These are phyloP conservation scores for Neopipo cinnamomea DNA, from an alignment of 2,113 vertebrate genomes.

Conservation along the genomic window DNA sequence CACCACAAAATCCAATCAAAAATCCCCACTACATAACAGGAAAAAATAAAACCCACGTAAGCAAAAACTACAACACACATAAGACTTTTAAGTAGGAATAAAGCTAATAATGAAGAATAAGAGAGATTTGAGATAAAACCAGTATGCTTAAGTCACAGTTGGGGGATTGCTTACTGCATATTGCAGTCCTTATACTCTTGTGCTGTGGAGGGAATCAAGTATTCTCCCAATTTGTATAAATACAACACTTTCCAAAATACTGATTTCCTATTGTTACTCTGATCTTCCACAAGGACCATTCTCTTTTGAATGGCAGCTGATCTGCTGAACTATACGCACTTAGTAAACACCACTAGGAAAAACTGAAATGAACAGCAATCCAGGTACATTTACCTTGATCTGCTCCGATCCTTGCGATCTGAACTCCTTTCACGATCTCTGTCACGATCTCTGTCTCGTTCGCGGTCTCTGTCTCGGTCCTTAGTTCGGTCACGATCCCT, in stretches of 20 bases:
- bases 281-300: not conserved
- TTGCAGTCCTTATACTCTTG: not conserved
- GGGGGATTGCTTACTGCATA: not conserved
- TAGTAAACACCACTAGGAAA: not conserved
- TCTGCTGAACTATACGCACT: not conserved
- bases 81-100: not conserved
- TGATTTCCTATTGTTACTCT: not conserved
- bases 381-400: conserved; percentile 82
- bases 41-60: not conserved
- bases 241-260: not conserved
- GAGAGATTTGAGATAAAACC: not conserved
- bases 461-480: conserved; percentile 82
- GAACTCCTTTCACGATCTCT: conserved; percentile 83
- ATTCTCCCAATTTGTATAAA: not conserved
- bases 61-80: not conserved
- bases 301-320: not conserved
- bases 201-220: not conserved
- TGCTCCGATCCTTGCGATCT: conserved; percentile 84
- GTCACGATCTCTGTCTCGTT: conserved; percentile 88
- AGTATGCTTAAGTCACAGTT: not conserved
- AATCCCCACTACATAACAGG: not conserved
- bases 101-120: not conserved
- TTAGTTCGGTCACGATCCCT: conserved; percentile 86
- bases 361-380: not conserved
- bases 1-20: accelerated